Conservation (phyloP, 2,797 vertebrate species). For the Pangasius djambal region DNA sequence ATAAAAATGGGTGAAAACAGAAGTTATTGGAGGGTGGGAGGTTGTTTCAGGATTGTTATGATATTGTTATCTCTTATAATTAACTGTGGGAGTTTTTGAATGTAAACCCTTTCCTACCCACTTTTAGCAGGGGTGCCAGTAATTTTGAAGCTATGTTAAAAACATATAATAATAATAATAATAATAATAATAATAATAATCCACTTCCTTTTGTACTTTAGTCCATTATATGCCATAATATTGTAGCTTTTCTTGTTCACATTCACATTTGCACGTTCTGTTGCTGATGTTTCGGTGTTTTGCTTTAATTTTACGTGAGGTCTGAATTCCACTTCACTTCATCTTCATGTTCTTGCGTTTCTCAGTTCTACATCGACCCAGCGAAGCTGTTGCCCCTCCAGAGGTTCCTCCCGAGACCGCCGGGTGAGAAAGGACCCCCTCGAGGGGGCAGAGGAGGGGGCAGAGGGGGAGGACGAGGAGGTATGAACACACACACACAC, state of each 20-base stretch:
- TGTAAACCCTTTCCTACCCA: background rate
- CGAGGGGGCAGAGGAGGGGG: constrained; percentile 87
- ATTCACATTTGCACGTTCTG: background rate
- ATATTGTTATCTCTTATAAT: no score
- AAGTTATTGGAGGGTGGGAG: no score
- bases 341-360: background rate
- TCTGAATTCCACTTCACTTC: background rate
- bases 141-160: background rate
- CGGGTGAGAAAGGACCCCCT: constrained; percentile 89
- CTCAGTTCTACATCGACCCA: constrained; percentile 95
- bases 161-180: background rate
- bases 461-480: constrained; percentile 83
- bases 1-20: background rate
- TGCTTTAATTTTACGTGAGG: background rate
- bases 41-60: no score
- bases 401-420: constrained; percentile 92
- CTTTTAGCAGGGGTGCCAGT: background rate
- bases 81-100: background rate
- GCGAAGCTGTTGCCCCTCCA: constrained; percentile 94
- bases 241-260: no score
- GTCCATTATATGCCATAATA: background rate
- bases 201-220: background rate
- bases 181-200: background rate
- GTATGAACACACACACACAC: constrained; percentile 53
- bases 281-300: background rate